Base-by-base conservation (phyloP, 2,113 vertebrate genomes). In the Sialia sialis region DNA sequence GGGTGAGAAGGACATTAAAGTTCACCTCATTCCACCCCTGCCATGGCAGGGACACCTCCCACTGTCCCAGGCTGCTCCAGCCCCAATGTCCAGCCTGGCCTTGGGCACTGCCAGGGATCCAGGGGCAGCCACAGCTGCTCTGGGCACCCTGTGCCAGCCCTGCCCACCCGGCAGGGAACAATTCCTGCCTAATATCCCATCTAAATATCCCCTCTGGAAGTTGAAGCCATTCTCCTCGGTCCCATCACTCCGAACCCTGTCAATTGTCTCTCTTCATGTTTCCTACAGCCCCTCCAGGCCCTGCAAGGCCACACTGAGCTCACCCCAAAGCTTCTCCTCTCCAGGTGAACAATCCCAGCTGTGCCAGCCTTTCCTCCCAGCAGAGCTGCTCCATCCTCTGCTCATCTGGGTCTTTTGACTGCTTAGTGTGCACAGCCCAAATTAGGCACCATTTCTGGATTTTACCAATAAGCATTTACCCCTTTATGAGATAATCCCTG, bases 111-210 rank as follows among this genome's bases (percentile, higher is more conserved):
- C 54, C 77, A 75, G 87, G 69, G 77, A 46, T 75, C 20, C 70
- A 85, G 68, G 27, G 23, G 44, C 51, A 81, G 59, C 67, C 52
- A 7, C 68, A 73, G 60, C 60, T 81, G 3, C 68, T 81, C 77
- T 81, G 77, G 27, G 32, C 27, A 80, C 13, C 49, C 51, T 66
- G 67, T 36, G 51, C 59, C 77, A 81, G 60, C 16, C 32, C 59
- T 59, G 0, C 2, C 13, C 68, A 52, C 29, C 19, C 44, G 1
- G 0, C 29, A 46, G 6, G 2, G 12, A 25, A 59, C 0, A 7
- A 74, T 74, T 13, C 3, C 44, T 52, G 2, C 29, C 44, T 9
- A 30, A 7, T 15, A 15, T 46, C 20, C 29, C 1, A 54, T 26
- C 16, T 30, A 52, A 13, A 13, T 22, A 9, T 21, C 4, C 10